Base-by-base conservation (phyloP, 37 sponge, comb jelly and placozoan genomes). In the Spongia lamella region DNA sequence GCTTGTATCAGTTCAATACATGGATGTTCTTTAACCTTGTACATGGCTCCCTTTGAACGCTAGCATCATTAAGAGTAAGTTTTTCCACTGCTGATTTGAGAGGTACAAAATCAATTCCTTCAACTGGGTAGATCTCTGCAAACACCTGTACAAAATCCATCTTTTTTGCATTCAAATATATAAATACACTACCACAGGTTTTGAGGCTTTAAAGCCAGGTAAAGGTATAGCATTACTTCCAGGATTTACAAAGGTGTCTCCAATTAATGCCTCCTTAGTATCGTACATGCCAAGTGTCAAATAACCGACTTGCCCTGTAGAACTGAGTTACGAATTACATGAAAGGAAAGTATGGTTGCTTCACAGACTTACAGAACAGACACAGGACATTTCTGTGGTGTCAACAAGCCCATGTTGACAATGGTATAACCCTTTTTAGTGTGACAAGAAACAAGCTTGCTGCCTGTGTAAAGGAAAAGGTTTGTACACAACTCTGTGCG, bases 291-390 rank as follows among this genome's bases (percentile, higher is more conserved):
- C 90, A 56, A 86, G 32, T 32, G 88, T 73, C 15, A 92, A 56
- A 36, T 92, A 97, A 0, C 98, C 98, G 22, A 97, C 90, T 53
- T 97, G 98, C 1, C 98, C 98, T 17, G 92, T 76, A 15, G 27
- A 27, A 5, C 72, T 80, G 59, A 13, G 4, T 21, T 5, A 61
- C 26, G 11, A 60, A 60, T n/a, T 11, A 60, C 26, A 60, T 9
- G 21, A 15, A 33, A 38, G 13, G 13, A 67, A 13, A 67, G n/a
- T 14, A 19, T 13, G 62, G 21, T 56, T 21, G 81, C 57, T 38
- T 37, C 31, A 75, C 29, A 34, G 15, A 47, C 94, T 80, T 49
- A 95, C 89, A 95, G 65, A 27, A 27, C 25, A 5, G 36, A 27
- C 17, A 61, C 60, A 26, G 88, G 92, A 2, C 60, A 33, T 62